Evolutionary conservation across 2,888 invertebrate genomes (phyloP), one percentile per base, ranked within the genome.

Genomic region (Pterostichus niger): DNA sequence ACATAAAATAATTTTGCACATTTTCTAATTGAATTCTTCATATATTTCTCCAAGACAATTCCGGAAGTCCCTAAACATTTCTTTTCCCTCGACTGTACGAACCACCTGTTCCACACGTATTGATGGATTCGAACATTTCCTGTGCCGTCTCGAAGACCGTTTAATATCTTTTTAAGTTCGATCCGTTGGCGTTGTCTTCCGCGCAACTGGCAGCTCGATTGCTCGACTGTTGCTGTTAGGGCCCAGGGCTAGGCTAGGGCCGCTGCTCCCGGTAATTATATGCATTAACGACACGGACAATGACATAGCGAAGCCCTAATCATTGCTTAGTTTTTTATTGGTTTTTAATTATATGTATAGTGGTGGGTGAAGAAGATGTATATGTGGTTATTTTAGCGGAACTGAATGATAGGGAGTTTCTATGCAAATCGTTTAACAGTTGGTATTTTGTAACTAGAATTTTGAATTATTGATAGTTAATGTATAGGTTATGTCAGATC

Each of bases 61-160:
- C 17, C 56, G 56, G 56, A 56, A 56, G 56, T 17, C 2, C 68
- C 40, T 71, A 46, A 13, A 6, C 11, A 17, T 46, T 31, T n/a
- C n/a, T n/a, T 71, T 71, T 44, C 75, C 52, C 52, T 31, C 9
- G 81, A 81, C 17, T 81, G 81, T 81, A 81, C 81, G 15, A 31
- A 40, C 54, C 85, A 85, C 85, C 85, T 85, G 85, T 85, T 85
- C 84, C 84, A 76, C 83, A 83, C 82, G 83, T 85, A 85, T 85
- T 85, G 85, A 85, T 85, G 85, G 84, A 84, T 84, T 83, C 83
- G 77, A 84, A 85, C 85, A 79, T 85, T 85, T 85, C 85, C 85
- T 84, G 68, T 71, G 84, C 64, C 52, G 73, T 71, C 81, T 59
- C 71, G 68, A 81, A 81, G 81, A 54, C 71, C 81, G 80, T 81